Base-by-base conservation (phyloP, 2,113 vertebrate genomes). In the Hemibagrus wyckioides region DNA sequence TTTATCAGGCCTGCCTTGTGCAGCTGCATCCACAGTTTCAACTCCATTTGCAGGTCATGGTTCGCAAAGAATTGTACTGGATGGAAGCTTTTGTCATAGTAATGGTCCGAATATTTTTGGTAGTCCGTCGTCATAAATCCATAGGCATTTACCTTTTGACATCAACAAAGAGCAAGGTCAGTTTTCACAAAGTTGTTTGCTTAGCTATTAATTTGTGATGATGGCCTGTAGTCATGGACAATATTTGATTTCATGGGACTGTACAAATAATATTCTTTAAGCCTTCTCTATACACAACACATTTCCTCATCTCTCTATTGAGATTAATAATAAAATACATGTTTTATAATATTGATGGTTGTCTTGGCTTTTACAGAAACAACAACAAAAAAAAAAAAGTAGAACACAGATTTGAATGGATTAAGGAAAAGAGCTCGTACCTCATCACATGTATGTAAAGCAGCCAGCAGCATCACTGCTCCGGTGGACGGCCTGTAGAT, bases 401-500 rank as follows among this genome's bases (percentile, higher is more conserved):
- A 19, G 19, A 71, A 21, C 33, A 71, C 15, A 67, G 25, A 13
- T 71, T 71, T 71, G 39, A 48, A 14, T 21, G 11, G 1, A 75
- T 48, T 75, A 44, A 61, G 6, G 4, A 2, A 50, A 50, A 80
- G 14, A 4, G 36, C 6, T 23, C 81, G 23, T 85, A 96, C 96
- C 94, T 96, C 84, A 89, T 96, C 96, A 14, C 96, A 97, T 7
- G 93, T 92, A 92, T 96, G 96, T 76, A 97, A 71, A 0, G 96
- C 96, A 0, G 95, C 94, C 88, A 97, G 41, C n/a, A 97, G 92
- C 95, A 96, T 96, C 14, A 93, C 90, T 0, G 95, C 96, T 0
- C 96, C 96, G 0, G 96, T 96, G 0, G 95, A 95, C 0, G 96
- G 95, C 1, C 96, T 94, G 89, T 96, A 97, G 2, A 96, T 90